Conservation (phyloP, 2,888 invertebrate genomes). For the Ectropis crepuscularia region DNA sequence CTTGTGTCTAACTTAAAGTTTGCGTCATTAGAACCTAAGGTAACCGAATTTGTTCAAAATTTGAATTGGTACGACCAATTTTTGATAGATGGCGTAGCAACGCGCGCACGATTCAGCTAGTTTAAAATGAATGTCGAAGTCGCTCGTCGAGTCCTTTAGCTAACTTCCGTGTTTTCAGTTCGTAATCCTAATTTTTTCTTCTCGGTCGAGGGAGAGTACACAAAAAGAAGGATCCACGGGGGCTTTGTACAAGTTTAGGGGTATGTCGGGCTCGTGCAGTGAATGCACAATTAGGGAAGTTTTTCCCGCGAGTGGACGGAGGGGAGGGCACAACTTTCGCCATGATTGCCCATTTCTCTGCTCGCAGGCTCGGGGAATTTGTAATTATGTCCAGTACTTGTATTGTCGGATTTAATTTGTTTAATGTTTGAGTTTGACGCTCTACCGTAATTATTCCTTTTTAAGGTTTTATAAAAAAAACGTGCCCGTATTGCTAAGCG, state of each 20-base stretch:
- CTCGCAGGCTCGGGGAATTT: neutral
- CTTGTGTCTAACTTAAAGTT: too few species aligned
- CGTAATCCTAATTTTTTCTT: neutral
- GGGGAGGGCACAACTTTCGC: conserved; percentile 6
- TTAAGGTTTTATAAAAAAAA: too few species aligned
- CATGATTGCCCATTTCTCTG: conserved; percentile 14
- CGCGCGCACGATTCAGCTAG: too few species aligned
- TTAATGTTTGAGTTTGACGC: neutral
- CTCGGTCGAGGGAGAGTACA: conserved; percentile 3
- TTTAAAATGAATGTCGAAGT: too few species aligned
- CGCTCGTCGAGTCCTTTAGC: too few species aligned
- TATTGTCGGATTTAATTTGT: neutral
- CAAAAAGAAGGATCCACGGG: conserved; percentile 13
- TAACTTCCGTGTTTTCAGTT: neutral
- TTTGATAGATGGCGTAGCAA: too few species aligned
- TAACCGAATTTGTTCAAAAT: too few species aligned
- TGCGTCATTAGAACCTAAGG: too few species aligned
- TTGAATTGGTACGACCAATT: too few species aligned
- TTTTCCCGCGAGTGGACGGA: conserved; percentile 15
- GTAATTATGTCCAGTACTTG: neutral
- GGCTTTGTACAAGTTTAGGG: conserved; percentile 18
- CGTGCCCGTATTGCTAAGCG: too few species aligned
- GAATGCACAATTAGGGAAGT: conserved; percentile 32
- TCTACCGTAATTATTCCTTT: neutral
- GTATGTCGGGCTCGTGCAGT: conserved; percentile 19